Conservation (phyloP, 92 coral and sea anemone genomes). For the Chrysogorgia sp. region DNA sequence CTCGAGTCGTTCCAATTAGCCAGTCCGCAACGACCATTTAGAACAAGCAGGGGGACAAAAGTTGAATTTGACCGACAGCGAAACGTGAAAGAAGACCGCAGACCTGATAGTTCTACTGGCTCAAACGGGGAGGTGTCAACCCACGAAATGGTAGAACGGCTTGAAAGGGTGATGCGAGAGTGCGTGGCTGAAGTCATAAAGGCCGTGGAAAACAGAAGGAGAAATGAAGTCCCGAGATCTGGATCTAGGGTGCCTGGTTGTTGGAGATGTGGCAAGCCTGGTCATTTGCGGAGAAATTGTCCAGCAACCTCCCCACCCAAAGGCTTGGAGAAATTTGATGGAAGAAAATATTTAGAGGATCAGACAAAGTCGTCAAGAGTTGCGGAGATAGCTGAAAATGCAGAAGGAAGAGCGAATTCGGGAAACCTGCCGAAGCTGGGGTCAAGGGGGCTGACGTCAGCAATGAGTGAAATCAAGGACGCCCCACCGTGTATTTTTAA, state of each 20-base stretch:
- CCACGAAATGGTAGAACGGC: too few species aligned
- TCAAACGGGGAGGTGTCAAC: not conserved
- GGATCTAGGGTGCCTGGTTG: too few species aligned
- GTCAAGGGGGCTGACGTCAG: constrained; percentile 50
- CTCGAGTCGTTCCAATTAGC: constrained; percentile 51
- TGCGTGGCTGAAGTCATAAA: not conserved
- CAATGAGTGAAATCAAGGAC: not conserved
- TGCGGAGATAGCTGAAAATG: not conserved
- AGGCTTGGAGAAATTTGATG: too few species aligned
- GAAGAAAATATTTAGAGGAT: not conserved
- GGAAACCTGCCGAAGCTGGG: constrained; percentile 20
- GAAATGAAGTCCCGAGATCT: not conserved
- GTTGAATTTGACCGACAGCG: too few species aligned
- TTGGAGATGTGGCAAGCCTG: constrained; percentile 19
- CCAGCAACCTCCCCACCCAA: too few species aligned
- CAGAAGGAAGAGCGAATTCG: not conserved
- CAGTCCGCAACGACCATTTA: not conserved
- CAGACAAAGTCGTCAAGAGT: not conserved
- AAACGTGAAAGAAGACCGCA: too few species aligned
- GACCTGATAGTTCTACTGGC: too few species aligned
- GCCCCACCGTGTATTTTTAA: constrained; percentile 46
- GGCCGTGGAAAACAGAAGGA: not conserved
- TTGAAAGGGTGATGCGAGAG: constrained; percentile 1
- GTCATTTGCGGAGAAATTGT: too few species aligned
- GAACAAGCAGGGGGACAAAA: not conserved